Evolutionary conservation across 2,113 vertebrate genomes (phyloP).

Genomic region (Prietella phreatophila): DNA sequence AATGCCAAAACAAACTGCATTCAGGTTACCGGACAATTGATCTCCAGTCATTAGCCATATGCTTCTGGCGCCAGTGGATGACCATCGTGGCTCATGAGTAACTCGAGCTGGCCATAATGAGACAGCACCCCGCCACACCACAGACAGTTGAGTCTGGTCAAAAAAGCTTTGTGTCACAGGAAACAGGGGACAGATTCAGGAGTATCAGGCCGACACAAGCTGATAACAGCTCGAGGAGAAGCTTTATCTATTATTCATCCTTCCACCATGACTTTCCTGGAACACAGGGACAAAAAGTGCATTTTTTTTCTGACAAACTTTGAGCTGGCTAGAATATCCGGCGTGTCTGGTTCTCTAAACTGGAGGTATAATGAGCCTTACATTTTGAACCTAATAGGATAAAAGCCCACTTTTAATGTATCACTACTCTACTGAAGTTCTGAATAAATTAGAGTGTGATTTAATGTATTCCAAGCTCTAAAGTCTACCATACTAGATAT

Average conservation of each 20-base stretch:
- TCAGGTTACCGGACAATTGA: conserved; percentile 69
- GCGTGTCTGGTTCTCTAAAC: not conserved
- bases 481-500: conserved; percentile 19
- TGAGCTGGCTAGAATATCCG: conserved; percentile 30
- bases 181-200: conserved; percentile 49
- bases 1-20: conserved; percentile 70
- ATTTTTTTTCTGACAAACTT: conserved; percentile 21
- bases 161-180: conserved; percentile 65
- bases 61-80: conserved; percentile 70
- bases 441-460: not conserved
- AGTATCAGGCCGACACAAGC: conserved; percentile 32
- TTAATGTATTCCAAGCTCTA: conserved; percentile 17
- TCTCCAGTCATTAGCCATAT: conserved; percentile 76
- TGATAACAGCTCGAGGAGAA: conserved; percentile 49
- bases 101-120: conserved; percentile 60
- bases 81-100: conserved; percentile 65
- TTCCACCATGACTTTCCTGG: conserved; percentile 50
- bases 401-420: conserved; percentile 15
- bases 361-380: conserved; percentile 2
- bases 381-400: conserved; percentile 21
- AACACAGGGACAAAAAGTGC: conserved; percentile 39
- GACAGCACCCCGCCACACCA: conserved; percentile 56
- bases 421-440: conserved; percentile 14
- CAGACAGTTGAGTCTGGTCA: conserved; percentile 64
- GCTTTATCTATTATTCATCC: conserved; percentile 55